These are phyloP conservation scores for Protaetia brevitarsis DNA, from an alignment of 1,140 invertebrate genomes.

Conservation along the genomic window DNA sequence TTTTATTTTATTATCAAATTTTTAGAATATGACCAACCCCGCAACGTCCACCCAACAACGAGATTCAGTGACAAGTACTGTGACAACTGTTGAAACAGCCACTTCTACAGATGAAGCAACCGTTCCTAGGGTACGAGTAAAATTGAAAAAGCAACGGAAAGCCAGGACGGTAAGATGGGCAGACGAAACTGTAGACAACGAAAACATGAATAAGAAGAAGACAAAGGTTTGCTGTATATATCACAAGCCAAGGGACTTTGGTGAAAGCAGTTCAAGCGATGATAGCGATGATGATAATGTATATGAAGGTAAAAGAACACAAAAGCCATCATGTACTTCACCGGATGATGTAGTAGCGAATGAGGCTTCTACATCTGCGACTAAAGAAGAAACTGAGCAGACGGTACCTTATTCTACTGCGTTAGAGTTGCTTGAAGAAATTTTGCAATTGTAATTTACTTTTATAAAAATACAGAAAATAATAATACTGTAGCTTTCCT, in stretches of 20 bases:
- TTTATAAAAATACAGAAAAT: too few species aligned
- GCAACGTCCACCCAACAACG: not conserved
- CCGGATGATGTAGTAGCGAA: too few species aligned
- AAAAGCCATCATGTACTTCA: not conserved
- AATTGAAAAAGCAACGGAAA: not conserved
- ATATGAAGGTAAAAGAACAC: not conserved
- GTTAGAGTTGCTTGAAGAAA: too few species aligned
- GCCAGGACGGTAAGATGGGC: not conserved
- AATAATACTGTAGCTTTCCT: too few species aligned
- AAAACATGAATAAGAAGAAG: not conserved
- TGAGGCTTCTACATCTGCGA: too few species aligned
- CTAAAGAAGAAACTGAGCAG: too few species aligned
- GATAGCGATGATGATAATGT: not conserved
- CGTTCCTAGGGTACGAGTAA: not conserved
- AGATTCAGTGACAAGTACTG: not conserved
- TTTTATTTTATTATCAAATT: too few species aligned
- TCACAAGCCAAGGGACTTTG: not conserved
- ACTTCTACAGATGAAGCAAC: not conserved
- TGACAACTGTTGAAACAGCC: not conserved
- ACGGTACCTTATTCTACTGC: too few species aligned
- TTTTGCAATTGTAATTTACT: too few species aligned
- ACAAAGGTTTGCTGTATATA: not conserved
- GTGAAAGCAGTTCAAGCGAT: constrained; percentile 3
- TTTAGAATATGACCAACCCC: too few species aligned
- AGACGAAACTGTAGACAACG: not conserved